phyloP scores from a whole-genome alignment of 2,888 invertebrate species.

The Platerodrilus igneus region DNA sequence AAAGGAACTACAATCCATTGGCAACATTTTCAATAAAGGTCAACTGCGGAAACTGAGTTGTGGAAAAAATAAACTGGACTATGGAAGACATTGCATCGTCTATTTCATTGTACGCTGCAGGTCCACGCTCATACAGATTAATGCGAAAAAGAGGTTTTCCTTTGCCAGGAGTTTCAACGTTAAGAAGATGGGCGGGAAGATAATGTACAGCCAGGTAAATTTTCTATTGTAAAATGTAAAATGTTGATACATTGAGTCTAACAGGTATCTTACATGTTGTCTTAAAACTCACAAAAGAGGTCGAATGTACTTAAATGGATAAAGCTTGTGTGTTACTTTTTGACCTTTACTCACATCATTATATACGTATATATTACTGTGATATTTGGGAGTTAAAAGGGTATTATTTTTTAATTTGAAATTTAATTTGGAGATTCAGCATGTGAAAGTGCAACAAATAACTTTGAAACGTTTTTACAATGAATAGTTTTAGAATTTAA shows the following conservation, averaged over 20 bases:
- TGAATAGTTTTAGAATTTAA: too few species aligned
- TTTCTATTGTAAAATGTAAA: not conserved
- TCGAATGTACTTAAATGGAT: not conserved
- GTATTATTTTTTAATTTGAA: too few species aligned
- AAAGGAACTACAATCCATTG: slow-evolving; percentile 1
- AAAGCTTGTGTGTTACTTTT: slow-evolving; percentile 20
- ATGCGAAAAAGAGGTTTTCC: slow-evolving; percentile 22
- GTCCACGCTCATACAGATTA: slow-evolving; percentile 11
- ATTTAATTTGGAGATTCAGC: too few species aligned
- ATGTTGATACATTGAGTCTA: slow-evolving; percentile 10
- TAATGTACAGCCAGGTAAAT: slow-evolving; percentile 23
- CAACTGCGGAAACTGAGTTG: slow-evolving; percentile 23
- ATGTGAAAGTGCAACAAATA: too few species aligned
- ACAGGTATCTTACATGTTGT: slow-evolving; percentile 13
- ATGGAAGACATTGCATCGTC: too few species aligned
- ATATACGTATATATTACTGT: too few species aligned
- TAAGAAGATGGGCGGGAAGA: slow-evolving; percentile 27
- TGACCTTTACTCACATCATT: too few species aligned
- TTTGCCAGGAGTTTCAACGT: slow-evolving; percentile 23
- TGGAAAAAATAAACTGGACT: slow-evolving; percentile 20
- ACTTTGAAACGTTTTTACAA: too few species aligned
- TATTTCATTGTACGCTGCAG: slow-evolving; percentile 17
- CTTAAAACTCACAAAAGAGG: slow-evolving; percentile 1
- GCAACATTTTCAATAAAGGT: slow-evolving; percentile 20
- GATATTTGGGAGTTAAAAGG: too few species aligned